Conservation (phyloP, 1,140 invertebrate species). For the Asbolus verrucosus region DNA sequence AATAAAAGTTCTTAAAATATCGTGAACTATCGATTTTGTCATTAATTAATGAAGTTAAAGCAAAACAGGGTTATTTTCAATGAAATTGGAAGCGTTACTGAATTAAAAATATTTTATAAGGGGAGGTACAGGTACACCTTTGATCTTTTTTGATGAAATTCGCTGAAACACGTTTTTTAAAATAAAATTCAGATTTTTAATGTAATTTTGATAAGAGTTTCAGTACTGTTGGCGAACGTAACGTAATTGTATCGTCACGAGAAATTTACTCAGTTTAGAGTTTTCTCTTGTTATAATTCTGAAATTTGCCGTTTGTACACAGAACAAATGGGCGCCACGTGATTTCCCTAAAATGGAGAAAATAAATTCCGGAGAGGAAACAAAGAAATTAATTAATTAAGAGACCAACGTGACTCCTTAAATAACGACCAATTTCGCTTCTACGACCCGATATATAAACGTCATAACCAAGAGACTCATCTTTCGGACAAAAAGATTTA, state of each 20-base stretch:
- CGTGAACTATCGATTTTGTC: constrained; percentile 3
- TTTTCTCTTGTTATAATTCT: too few species aligned
- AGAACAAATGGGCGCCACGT: background rate
- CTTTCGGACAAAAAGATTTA: constrained; percentile 1
- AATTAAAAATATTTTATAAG: constrained; percentile 31
- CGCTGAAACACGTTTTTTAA: too few species aligned
- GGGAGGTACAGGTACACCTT: constrained; percentile 4
- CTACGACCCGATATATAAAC: constrained; percentile 13
- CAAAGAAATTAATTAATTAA: constrained; percentile 39
- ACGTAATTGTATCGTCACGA: background rate
- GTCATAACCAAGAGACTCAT: constrained; percentile 15
- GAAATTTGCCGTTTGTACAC: too few species aligned
- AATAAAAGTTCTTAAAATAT: constrained; percentile 4
- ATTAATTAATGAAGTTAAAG: constrained; percentile 16
- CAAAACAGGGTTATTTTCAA: constrained; percentile 27
- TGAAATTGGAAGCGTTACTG: constrained; percentile 7
- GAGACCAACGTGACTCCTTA: constrained; percentile 6
- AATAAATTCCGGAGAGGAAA: constrained; percentile 17
- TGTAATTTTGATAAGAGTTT: too few species aligned
- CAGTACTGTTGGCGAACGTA: too few species aligned
- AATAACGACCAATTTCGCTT: constrained; percentile 11
- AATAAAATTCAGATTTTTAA: too few species aligned
- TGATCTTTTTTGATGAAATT: background rate
- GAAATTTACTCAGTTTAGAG: background rate
- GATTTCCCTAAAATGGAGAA: constrained; percentile 26